phyloP scores from a whole-genome alignment of 53 echinoderm and acorn worm species.

The Paracentrotus lividus region DNA sequence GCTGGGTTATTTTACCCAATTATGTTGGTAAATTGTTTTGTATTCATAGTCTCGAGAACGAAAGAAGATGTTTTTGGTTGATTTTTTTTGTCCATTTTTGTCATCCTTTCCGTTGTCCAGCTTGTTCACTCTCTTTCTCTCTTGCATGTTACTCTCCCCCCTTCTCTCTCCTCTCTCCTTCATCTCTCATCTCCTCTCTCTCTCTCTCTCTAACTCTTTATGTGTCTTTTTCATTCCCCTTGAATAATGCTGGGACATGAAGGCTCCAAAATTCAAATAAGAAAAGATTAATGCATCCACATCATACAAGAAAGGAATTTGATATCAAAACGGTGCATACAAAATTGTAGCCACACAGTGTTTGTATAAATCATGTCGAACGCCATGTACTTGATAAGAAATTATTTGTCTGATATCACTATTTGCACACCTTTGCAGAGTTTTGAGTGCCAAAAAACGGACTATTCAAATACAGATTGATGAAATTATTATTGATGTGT shows the following conservation, averaged over 20 bases:
- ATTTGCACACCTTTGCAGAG: neutral
- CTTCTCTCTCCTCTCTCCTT: neutral
- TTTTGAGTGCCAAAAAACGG: neutral
- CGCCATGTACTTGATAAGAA: constrained; percentile 9
- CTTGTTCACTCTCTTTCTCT: neutral
- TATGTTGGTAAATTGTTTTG: too few relatives aligned
- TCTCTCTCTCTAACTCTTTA: neutral
- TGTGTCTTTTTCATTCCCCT: neutral
- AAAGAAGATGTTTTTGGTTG: neutral
- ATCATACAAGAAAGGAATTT: neutral
- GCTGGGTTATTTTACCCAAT: too few relatives aligned
- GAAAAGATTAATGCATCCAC: neutral
- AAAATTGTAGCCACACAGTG: neutral
- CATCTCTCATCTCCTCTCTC: neutral
- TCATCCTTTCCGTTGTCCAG: neutral
- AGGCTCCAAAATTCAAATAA: neutral
- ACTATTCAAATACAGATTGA: neutral
- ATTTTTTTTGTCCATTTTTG: neutral
- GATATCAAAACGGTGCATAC: neutral
- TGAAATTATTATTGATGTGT: constrained; percentile 22
- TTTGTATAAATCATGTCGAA: neutral
- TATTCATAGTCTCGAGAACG: neutral
- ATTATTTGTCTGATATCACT: neutral
- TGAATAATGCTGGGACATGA: neutral
- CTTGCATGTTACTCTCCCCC: neutral